A percentile compares a stretch with the other conserved stretches of the same genome.
Evolutionary conservation across 2,888 invertebrate species (phyloP).

Genomic region (Glyphotaelius pellucidus): DNA sequence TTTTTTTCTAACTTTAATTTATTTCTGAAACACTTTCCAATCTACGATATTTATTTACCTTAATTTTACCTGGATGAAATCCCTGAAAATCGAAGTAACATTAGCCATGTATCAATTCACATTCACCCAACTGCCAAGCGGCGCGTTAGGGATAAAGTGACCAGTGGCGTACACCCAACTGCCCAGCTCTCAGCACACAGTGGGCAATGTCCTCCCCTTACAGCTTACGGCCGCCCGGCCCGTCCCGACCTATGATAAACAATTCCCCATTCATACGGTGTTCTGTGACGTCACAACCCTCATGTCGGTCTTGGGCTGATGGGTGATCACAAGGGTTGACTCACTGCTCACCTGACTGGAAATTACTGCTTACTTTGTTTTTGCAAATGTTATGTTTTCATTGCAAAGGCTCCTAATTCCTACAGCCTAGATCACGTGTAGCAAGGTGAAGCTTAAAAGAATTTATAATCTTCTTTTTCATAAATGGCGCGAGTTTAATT

Average conservation of each 20-base stretch:
- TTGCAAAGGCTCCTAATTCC: background rate
- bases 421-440: background rate
- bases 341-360: background rate
- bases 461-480: too few relatives aligned
- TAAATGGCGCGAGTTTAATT: too few relatives aligned
- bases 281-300: constrained; percentile 25
- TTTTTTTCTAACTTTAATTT: too few relatives aligned
- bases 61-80: background rate
- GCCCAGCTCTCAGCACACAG: background rate
- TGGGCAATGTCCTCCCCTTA: constrained; percentile 3
- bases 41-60: too few relatives aligned
- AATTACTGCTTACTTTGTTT: background rate
- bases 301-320: background rate
- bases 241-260: constrained; percentile 57
- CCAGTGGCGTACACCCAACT: background rate
- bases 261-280: constrained; percentile 47
- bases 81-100: background rate
- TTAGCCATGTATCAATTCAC: background rate
- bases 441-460: too few relatives aligned
- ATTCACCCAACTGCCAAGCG: constrained; percentile 2
- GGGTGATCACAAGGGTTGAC: too few relatives aligned
- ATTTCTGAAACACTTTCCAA: too few relatives aligned
- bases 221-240: background rate
- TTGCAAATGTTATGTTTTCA: background rate
- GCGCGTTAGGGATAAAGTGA: background rate